These are phyloP conservation scores for Ptilorrhoa leucosticta DNA, from an alignment of 2,113 vertebrate genomes.

Conservation along the genomic window DNA sequence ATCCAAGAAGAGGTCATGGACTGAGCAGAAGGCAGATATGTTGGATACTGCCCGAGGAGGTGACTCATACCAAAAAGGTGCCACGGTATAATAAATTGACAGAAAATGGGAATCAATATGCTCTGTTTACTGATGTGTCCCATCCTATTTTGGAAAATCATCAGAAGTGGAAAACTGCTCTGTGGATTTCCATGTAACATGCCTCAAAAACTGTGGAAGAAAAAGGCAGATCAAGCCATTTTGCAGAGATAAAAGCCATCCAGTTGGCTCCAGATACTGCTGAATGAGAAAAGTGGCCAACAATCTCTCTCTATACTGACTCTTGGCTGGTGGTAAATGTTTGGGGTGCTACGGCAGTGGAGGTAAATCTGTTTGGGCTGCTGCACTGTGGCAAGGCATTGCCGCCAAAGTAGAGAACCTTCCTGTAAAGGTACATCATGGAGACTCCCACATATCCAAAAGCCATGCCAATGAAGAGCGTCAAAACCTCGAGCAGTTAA, in stretches of 20 bases:
- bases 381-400: neutral
- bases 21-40: neutral
- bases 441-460: neutral
- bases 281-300: neutral
- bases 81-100: neutral
- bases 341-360: neutral
- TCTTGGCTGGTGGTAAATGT: neutral
- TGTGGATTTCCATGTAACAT: neutral
- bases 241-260: neutral
- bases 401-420: neutral
- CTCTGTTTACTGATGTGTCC: neutral
- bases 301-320: neutral
- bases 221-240: neutral
- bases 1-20: neutral
- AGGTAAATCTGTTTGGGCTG: neutral
- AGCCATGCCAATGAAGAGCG: neutral
- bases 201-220: neutral
- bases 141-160: neutral
- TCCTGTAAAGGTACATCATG: neutral
- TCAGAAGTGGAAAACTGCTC: neutral
- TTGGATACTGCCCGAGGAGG: rapidly evolving
- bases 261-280: neutral
- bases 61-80: neutral
- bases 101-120: neutral
- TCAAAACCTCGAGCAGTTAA: neutral